Evolutionary conservation across 1,140 invertebrate species (phyloP), one percentile per base, ranked within the genome.

Genomic region (Littorina saxatilis): DNA sequence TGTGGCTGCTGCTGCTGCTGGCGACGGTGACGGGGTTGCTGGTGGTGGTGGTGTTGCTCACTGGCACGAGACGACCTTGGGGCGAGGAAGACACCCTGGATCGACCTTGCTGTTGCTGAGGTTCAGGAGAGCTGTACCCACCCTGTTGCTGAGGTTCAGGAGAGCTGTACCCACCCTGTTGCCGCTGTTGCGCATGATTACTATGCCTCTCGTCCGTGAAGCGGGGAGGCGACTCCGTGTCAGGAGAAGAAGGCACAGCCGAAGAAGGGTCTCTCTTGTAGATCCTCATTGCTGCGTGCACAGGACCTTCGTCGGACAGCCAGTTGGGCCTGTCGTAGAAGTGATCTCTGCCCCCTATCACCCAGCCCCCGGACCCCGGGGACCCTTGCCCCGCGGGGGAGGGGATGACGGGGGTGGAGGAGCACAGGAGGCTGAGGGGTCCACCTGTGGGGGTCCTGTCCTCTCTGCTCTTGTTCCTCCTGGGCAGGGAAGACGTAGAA

Each of bases 391-490:
- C 5, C n/a, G 58, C n/a, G 35, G 17, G 23, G 58, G 76, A 78
- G 35, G 75, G 76, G n/a, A 78, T 63, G 35, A 78, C 76, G 1
- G 76, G 76, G 37, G 76, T 78, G 58, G 76, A 78, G 52, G 76
- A 37, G 37, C 43, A 63, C 35, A 78, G n/a, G 35, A 78, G 58
- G 39, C 55, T 78, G 27, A 78, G 58, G 11, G 52, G 50, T 4
- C 23, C 43, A 4, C 4, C 32, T 13, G 66, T 13, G 35, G 35
- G 3, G 52, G 75, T 1, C 23, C 55, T 78, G 27, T 39, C 52
- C n/a, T 78, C 76, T 7, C 4, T 23, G n/a, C 52, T 47, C 13
- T 5, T 47, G 43, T 17, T 17, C 43, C 7, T 17, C 5, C 43
- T 5, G 7, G 43, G 43, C 43, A 47, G 17, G 43, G 43, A 47